A percentile compares a stretch with the other conserved stretches of the same genome.
These are phyloP conservation scores for Cyrtonyx montezumae DNA, from an alignment of 2,113 vertebrate species.

Conservation along the genomic window DNA sequence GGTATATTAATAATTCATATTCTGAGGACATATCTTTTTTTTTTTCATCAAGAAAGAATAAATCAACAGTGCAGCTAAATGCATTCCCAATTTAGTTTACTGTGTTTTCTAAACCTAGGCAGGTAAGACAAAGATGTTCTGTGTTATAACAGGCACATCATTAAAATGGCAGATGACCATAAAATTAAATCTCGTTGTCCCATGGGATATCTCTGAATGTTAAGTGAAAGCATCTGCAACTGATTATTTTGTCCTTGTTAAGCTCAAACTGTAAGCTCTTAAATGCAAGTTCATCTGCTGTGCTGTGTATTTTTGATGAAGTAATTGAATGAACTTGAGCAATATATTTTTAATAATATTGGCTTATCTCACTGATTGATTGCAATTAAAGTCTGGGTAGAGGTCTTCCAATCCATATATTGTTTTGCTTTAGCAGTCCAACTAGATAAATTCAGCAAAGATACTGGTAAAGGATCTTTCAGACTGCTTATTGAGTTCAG, in stretches of 20 bases:
- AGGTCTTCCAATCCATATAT: neutral
- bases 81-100: neutral
- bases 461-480: neutral
- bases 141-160: slow-evolving; percentile 45
- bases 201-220: slow-evolving; percentile 32
- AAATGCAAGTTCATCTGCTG: slow-evolving; percentile 35
- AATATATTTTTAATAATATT: neutral
- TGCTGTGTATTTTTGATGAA: neutral
- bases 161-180: slow-evolving; percentile 61
- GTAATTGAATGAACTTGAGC: slow-evolving; percentile 22
- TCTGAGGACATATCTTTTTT: neutral
- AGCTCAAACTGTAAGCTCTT: slow-evolving; percentile 13
- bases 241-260: slow-evolving; percentile 55
- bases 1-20: neutral
- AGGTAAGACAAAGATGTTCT: slow-evolving; percentile 51
- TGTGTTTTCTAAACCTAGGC: slow-evolving; percentile 18
- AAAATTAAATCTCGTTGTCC: slow-evolving; percentile 51
- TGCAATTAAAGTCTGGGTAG: neutral
- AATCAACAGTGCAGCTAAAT: slow-evolving; percentile 6
- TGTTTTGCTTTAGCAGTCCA: neutral
- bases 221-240: slow-evolving; percentile 54
- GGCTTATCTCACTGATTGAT: slow-evolving; percentile 3
- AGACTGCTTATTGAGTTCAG: neutral
- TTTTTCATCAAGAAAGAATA: neutral
- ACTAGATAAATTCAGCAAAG: neutral